Evolutionary conservation across 2,113 vertebrate species (phyloP), one percentile per base, ranked within the genome.

Genomic region (Elanus axillaris): DNA sequence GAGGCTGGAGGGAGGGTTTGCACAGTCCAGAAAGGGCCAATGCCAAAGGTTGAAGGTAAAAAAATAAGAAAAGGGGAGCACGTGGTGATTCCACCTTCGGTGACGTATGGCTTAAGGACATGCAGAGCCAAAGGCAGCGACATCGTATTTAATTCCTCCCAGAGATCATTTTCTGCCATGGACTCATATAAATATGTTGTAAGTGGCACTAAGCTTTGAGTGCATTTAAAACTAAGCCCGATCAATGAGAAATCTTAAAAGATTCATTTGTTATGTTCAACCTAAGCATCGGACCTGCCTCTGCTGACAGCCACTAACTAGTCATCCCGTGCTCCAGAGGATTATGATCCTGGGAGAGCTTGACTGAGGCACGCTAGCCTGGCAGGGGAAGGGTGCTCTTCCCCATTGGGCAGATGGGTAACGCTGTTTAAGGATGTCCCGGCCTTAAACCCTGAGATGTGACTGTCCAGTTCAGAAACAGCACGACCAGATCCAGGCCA

Each of bases 31-130:
- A 83, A 76, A 62, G 27, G 6, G 15, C 7, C 32, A 62, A 15
- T 77, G 25, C 5, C 29, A 69, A 25, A 73, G 16, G 31, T 1
- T 52, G 19, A 75, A 85, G 10, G 9, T 53, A 13, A 62, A 64
- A 66, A 43, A 26, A 9, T 5, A 76, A 60, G 29, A 48, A 53
- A 91, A 66, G 6, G 3, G 19, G 13, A 72, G 34, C 15, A 14
- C 2, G 8, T 23, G 36, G 12, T 62, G 32, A 27, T 63, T 52
- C 7, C 21, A 13, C 11, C 14, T 90, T 45, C 11, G 27, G 48
- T 56, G 62, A 6, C 0, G 0, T 29, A 48, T 0, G 0, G n/a
- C 17, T 74, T 13, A 36, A 75, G 23, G 19, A 59, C 5, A 2
- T 18, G 27, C 38, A 40, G 16, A 84, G n/a, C 14, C 63, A 60